Conservation (phyloP, 2,888 invertebrate species). For the Leptogaster cylindrica region DNA sequence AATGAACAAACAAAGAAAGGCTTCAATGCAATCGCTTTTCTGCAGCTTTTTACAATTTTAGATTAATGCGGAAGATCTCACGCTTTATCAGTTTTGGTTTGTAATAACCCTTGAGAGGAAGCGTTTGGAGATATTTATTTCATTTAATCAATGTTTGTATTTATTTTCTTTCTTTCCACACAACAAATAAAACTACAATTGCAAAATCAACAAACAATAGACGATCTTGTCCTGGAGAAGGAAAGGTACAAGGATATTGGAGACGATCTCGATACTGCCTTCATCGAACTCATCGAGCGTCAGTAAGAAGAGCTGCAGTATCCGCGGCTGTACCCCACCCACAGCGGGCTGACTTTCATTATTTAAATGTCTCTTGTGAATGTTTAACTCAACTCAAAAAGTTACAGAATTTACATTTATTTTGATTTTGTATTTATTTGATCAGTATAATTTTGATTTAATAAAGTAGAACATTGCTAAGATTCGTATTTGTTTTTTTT, state of each 20-base stretch:
- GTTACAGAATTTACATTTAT: not conserved
- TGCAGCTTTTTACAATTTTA: not conserved
- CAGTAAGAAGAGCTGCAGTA: constrained; percentile 62
- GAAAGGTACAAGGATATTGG: constrained; percentile 99
- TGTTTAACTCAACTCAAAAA: constrained; percentile 34
- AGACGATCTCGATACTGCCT: constrained; percentile 99
- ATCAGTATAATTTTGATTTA: constrained; percentile 17
- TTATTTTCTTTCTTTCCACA: constrained; percentile 46
- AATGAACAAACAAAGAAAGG: not conserved
- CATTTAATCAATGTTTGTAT: constrained; percentile 21
- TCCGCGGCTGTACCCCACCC: not conserved
- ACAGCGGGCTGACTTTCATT: constrained; percentile 1
- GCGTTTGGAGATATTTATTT: not conserved
- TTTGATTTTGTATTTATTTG: constrained; percentile 12
- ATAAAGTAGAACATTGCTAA: no score
- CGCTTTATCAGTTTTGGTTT: constrained; percentile 2
- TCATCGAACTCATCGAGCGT: constrained; percentile 89
- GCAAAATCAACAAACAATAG: constrained; percentile 63
- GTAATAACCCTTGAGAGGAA: constrained; percentile 18
- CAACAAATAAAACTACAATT: not conserved
- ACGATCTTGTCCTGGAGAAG: constrained; percentile 95
- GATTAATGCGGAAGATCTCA: not conserved
- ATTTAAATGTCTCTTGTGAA: constrained; percentile 17
- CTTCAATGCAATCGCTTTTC: not conserved
- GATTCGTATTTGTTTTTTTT: no score